These are phyloP conservation scores for Archips crataeganus DNA, from an alignment of 2,888 invertebrate species.

Conservation along the genomic window DNA sequence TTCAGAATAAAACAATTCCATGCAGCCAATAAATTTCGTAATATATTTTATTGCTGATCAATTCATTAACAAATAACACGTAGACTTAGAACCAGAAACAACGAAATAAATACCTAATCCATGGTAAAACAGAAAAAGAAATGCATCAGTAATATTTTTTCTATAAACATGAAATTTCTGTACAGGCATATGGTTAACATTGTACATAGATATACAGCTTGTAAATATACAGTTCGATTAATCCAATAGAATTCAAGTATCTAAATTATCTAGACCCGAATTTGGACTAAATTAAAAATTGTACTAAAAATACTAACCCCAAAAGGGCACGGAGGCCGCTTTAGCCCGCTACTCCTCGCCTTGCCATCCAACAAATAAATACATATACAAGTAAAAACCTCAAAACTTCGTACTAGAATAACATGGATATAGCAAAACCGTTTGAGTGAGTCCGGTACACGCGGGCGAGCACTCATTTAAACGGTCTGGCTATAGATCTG, in stretches of 20 bases:
- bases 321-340: slow-evolving; percentile 56
- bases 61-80: slow-evolving; percentile 81
- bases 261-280: slow-evolving; percentile 66
- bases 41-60: slow-evolving; percentile 82
- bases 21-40: slow-evolving; percentile 70
- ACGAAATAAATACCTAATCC: slow-evolving; percentile 85
- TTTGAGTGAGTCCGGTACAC: too few relatives aligned
- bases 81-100: slow-evolving; percentile 82
- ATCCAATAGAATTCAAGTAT: slow-evolving; percentile 58
- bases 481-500: too few relatives aligned
- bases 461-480: too few relatives aligned
- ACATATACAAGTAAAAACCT: not conserved
- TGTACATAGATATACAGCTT: slow-evolving; percentile 62
- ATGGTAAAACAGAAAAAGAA: slow-evolving; percentile 69
- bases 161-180: slow-evolving; percentile 55
- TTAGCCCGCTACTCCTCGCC: slow-evolving; percentile 17
- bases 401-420: not conserved
- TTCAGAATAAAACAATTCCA: slow-evolving; percentile 56
- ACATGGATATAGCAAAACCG: too few relatives aligned
- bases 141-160: slow-evolving; percentile 64
- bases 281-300: slow-evolving; percentile 76
- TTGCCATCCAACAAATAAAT: not conserved
- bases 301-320: slow-evolving; percentile 77
- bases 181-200: slow-evolving; percentile 49
- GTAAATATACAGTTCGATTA: slow-evolving; percentile 66